phyloP scores from a whole-genome alignment of 2,113 vertebrate genomes.

The Peromyscus polionotus region DNA sequence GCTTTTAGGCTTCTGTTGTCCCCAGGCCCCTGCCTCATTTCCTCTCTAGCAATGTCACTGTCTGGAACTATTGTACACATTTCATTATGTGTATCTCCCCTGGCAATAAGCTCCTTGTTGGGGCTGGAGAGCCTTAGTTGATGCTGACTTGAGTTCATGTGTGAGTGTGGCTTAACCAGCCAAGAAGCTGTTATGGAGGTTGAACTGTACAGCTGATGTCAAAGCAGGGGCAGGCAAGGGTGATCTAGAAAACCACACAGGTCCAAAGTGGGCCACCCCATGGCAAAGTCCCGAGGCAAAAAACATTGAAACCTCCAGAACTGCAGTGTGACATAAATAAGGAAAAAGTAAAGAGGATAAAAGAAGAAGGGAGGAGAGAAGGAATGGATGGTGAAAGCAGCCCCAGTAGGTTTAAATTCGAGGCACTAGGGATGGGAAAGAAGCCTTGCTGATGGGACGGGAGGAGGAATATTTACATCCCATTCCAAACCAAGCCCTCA shows the following conservation, averaged over 20 bases:
- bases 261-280: background rate
- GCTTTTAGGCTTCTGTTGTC: background rate
- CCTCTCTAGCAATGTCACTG: background rate
- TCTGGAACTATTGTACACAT: background rate
- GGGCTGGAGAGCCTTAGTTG: background rate
- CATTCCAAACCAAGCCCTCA: background rate
- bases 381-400: background rate
- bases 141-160: accelerated
- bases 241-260: background rate
- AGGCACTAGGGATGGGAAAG: background rate
- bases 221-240: background rate
- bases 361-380: background rate
- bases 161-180: background rate
- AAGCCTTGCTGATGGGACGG: background rate
- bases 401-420: background rate
- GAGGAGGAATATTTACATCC: background rate
- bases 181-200: background rate
- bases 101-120: background rate
- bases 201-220: background rate
- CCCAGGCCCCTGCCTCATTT: background rate
- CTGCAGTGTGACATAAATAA: background rate
- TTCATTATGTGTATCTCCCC: background rate
- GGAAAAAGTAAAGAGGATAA: background rate
- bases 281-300: background rate
- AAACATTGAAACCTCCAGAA: background rate